phyloP scores from a whole-genome alignment of 1,140 invertebrate genomes.

The Saxidomus purpurata region DNA sequence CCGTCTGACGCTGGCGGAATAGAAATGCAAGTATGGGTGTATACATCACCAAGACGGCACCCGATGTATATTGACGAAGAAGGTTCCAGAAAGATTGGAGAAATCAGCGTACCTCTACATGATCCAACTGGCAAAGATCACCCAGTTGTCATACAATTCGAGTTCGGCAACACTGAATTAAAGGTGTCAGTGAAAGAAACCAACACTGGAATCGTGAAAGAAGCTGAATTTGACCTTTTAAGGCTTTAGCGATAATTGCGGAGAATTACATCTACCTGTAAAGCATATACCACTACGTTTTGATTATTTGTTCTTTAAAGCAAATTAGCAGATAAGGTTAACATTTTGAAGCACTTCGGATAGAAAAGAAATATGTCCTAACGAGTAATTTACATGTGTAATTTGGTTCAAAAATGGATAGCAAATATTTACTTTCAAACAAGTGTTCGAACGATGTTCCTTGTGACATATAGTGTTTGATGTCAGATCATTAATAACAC shows the following conservation, averaged over 20 bases:
- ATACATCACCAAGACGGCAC: neutral
- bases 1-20: neutral
- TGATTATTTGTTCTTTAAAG: too few relatives aligned
- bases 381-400: too few relatives aligned
- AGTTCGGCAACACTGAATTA: slow-evolving; percentile 48
- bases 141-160: slow-evolving; percentile 24
- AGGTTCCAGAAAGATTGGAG: slow-evolving; percentile 26
- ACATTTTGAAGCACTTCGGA: too few relatives aligned
- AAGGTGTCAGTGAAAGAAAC: slow-evolving; percentile 1
- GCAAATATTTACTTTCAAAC: too few relatives aligned
- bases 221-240: slow-evolving; percentile 40
- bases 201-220: slow-evolving; percentile 1
- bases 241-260: neutral
- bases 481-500: too few relatives aligned
- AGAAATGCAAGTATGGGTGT: slow-evolving; percentile 5
- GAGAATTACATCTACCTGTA: too few relatives aligned
- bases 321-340: too few relatives aligned
- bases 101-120: slow-evolving; percentile 12
- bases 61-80: slow-evolving; percentile 33
- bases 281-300: too few relatives aligned
- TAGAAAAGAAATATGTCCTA: too few relatives aligned
- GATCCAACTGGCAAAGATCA: neutral
- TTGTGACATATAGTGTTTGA: too few relatives aligned
- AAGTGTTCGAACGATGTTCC: too few relatives aligned
- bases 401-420: too few relatives aligned